phyloP scores from a whole-genome alignment of 2,888 invertebrate species.

The Scotopteryx bipunctaria region DNA sequence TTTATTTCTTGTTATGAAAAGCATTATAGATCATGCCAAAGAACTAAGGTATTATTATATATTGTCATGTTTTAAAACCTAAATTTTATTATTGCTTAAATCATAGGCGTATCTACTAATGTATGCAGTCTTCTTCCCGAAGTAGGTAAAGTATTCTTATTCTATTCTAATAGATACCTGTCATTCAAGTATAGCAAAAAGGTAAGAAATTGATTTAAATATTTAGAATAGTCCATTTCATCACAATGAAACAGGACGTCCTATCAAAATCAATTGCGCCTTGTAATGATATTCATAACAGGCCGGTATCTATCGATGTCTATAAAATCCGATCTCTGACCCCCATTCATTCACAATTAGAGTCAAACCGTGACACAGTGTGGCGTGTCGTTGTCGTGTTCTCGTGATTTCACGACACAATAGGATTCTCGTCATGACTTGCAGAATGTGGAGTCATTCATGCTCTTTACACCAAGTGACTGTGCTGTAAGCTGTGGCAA shows the following conservation, averaged over 20 bases:
- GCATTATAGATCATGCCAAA: too few species aligned
- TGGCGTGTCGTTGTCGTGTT: slow-evolving; percentile 61
- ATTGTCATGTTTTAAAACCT: too few species aligned
- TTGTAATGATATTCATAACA: slow-evolving; percentile 61
- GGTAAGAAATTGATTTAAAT: background rate
- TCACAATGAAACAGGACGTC: slow-evolving; percentile 14
- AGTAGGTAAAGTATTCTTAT: too few species aligned
- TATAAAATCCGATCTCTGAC: slow-evolving; percentile 73
- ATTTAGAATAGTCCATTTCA: background rate
- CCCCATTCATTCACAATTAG: slow-evolving; percentile 81
- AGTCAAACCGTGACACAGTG: slow-evolving; percentile 63
- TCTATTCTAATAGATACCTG: too few species aligned
- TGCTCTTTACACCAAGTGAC: slow-evolving; percentile 43
- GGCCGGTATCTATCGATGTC: slow-evolving; percentile 56
- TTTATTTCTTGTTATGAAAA: background rate
- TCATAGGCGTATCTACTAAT: too few species aligned
- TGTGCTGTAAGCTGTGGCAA: slow-evolving; percentile 8
- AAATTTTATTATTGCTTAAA: too few species aligned
- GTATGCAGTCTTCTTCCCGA: too few species aligned
- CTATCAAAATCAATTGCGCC: slow-evolving; percentile 24
- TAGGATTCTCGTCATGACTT: slow-evolving; percentile 77
- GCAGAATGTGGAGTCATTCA: slow-evolving; percentile 74
- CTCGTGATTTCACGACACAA: slow-evolving; percentile 76
- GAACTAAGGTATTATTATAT: too few species aligned
- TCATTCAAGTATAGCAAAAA: too few species aligned